Base-by-base conservation (phyloP, 2,113 vertebrate species). In the Macaca mulatta region DNA sequence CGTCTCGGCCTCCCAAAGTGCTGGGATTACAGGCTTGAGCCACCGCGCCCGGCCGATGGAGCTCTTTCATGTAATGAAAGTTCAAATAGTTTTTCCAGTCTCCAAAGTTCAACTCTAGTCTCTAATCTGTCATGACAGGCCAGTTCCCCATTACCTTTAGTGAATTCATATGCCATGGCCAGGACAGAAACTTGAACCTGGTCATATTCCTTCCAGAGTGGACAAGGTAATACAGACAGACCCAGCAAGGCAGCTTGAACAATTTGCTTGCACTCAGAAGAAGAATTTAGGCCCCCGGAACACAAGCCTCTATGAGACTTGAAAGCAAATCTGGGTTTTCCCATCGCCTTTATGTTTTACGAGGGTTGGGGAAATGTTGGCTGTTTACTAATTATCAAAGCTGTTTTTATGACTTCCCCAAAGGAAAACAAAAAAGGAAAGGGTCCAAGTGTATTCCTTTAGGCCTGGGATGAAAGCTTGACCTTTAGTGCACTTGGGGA, bases 301-400 rank as follows among this genome's bases (percentile, higher is more conserved):
- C 55, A 45, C 48, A 79, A 97, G 95, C 97, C 97, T 97, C 93
- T 90, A 78, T 57, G 82, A 93, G 75, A 98, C 98, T 97, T 97
- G 92, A 98, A 98, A 98, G 95, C 91, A 97, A 97, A 98, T 85
- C 95, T 59, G 97, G 0, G 90, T 94, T 98, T 98, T 98, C 97
- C 79, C 40, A 88, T 97, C 17, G 95, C 98, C 98, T 98, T 98
- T 98, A 98, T 98, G 97, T 98, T 98, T 98, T 98, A 98, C 96
- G 97, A 94, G 94, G 96, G 94, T 70, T 90, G 96, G 97, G 97
- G 98, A 98, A 98, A 98, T 97, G 97, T 98, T 94, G 92, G 81
- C 94, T 98, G 94, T 98, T 98, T 97, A 96, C 96, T 98, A 98
- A 98, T 98, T 99, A 98, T 98, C 98, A 98, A 98, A 99, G 98